Evolutionary conservation across 2,888 invertebrate species (phyloP), one percentile per base, ranked within the genome.

Genomic region (Cabera pusaria): DNA sequence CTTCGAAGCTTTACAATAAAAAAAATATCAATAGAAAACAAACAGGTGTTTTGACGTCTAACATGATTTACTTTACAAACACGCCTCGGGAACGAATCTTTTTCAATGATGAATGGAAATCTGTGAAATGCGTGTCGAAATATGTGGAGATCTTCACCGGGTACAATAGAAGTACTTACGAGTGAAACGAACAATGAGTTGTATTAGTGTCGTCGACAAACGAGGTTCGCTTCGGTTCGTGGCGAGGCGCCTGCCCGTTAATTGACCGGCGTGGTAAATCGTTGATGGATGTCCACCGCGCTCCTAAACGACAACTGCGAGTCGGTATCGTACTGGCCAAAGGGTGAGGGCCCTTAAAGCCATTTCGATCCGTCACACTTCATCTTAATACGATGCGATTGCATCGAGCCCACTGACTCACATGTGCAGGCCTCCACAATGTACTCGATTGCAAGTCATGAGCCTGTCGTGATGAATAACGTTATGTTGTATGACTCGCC

Each of bases 191-290:
- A 65, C 65, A 68, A 67, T 64, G 60, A 56, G 51, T 56, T 60
- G 62, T 61, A 60, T 64, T 56, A 64, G 54, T 57, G 58, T 49
- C 52, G 55, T 57, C 57, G 57, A 64, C 57, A 62, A 62, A 69
- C 59, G 57, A 61, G 68, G 63, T 70, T 59, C 59, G 64, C 63
- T 52, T 64, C 59, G 55, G 64, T 64, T 56, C 19, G 25, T 14
- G 35, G 29, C 44, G 46, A 56, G 59, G 67, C 67, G 72, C 65
- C 59, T 59, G 55, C 46, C 42, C 56, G 56, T 60, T 85, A 85
- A 86, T 85, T 85, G 85, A 78, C 66, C 70, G 59, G 68, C 75
- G 78, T 75, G 64, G 67, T 60, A 67, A 81, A 87, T 86, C 65
- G 65, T 58, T 81, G 82, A 86, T 78, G 68, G 62, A 86, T 79